Evolutionary conservation across 1,140 invertebrate species (phyloP), one percentile per base, ranked within the genome.

Genomic region (Lanistes nyassanus): DNA sequence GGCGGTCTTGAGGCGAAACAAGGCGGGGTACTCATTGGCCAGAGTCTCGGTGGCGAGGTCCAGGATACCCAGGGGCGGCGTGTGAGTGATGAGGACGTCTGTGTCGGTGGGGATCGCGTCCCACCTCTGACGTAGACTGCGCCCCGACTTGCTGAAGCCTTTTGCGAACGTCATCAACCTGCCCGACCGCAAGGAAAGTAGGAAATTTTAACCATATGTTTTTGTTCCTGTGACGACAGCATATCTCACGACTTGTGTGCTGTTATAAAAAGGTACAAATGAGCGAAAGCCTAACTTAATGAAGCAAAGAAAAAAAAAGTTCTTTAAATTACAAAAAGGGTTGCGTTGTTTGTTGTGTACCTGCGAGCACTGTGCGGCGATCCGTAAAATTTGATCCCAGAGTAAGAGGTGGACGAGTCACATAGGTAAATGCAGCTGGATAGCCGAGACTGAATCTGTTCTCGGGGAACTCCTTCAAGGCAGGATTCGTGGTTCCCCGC

Each of bases 401-500:
- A 76, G 58, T 77, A 76, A 39, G 37, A 67, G 19, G 78, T 72
- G 16, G 75, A 77, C 5, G 81, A 78, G 67, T 85, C 82, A 47
- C 78, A 80, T n/a, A 85, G 74, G 73, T 84, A 84, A 1, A 69
- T 80, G 29, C 79, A 81, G 62, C 76, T 72, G 5, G 74, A 74
- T 26, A 84, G 53, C 7, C 70, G 62, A 21, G 72, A 55, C 55
- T 82, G 82, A 56, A 83, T 77, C 9, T 80, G 55, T 26, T 82
- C 73, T 19, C 62, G 37, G 5, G 58, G 39, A 31, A 70, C 58
- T 21, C 53, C 72, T 1, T 81, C 76, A 5, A 85, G 77, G 37
- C 69, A 68, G 6, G 76, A 74, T 29, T 85, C 84, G 73, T 85
- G 84, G 71, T 85, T 85, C 23, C 84, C 84, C 29, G 80, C 83